Evolutionary conservation across 2,888 invertebrate species (phyloP), one percentile per base, ranked within the genome.

Genomic region (Acrocyrtus sp.): DNA sequence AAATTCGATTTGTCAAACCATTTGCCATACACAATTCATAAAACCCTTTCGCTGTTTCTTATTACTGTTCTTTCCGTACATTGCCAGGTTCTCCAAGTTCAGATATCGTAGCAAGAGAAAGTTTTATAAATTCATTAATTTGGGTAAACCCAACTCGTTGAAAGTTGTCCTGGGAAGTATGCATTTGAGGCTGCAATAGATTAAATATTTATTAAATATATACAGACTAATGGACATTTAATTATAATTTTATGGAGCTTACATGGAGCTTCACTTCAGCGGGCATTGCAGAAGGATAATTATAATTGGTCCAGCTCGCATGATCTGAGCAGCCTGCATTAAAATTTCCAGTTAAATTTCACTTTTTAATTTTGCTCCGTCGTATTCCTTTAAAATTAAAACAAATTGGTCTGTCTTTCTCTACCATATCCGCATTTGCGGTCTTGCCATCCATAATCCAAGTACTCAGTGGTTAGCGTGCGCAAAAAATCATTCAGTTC

Each of bases 11-110:
- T n/a, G n/a, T n/a, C n/a, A n/a, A n/a, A n/a, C n/a, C n/a, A n/a
- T n/a, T n/a, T n/a, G n/a, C n/a, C n/a, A n/a, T n/a, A n/a, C n/a
- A n/a, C n/a, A n/a, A n/a, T n/a, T n/a, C n/a, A n/a, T n/a, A n/a
- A n/a, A n/a, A n/a, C n/a, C n/a, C n/a, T n/a, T n/a, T n/a, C n/a
- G n/a, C n/a, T n/a, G n/a, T n/a, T n/a, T n/a, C n/a, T n/a, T n/a
- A n/a, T n/a, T n/a, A n/a, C n/a, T n/a, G n/a, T n/a, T n/a, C n/a
- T n/a, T n/a, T n/a, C n/a, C n/a, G n/a, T n/a, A n/a, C n/a, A n/a
- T n/a, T n/a, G n/a, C n/a, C n/a, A n/a, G 72, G 75, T 29, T 67
- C 70, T 19, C 48, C 67, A 22, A 67, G 57, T 50, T 75, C 75
- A n/a, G 72, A 51, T 17, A 62, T 19, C n/a, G 34, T 39, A 2